Percentiles rank a stretch among this genome's conserved stretches.
These are phyloP conservation scores for Diploscapter pachys DNA, from an alignment of 1,140 invertebrate species.

Conservation along the genomic window DNA sequence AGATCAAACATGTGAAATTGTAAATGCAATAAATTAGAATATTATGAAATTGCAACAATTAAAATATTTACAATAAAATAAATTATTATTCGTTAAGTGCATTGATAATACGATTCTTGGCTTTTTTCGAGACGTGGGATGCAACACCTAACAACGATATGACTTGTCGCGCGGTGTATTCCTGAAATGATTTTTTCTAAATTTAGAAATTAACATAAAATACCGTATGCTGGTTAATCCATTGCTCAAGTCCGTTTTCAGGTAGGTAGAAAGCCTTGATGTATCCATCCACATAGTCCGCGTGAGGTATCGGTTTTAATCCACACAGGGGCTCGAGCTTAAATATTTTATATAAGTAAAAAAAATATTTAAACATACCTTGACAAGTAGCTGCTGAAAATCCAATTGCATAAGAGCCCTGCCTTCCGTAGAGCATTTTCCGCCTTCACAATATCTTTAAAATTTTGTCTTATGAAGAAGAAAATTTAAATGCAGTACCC, in stretches of 20 bases:
- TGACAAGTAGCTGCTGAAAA: conserved; percentile 84
- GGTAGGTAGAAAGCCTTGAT: conserved; percentile 94
- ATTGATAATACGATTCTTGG: conserved; percentile 56
- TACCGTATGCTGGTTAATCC: conserved; percentile 78
- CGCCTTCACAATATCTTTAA: conserved; percentile 59
- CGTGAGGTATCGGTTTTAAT: conserved; percentile 76
- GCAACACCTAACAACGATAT: conserved; percentile 77
- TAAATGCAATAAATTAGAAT: too few species aligned
- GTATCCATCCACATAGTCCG: conserved; percentile 85
- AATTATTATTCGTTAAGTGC: conserved; percentile 38
- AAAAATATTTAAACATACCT: too few species aligned
- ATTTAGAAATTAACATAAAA: conserved; percentile 31
- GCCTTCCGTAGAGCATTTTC: conserved; percentile 92
- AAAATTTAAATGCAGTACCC: conserved; percentile 66
- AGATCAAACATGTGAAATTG: too few species aligned
- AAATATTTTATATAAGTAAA: too few species aligned
- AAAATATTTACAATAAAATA: neutral
- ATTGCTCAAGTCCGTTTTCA: conserved; percentile 79
- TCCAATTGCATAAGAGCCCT: conserved; percentile 94
- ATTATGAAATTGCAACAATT: too few species aligned
- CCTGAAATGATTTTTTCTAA: conserved; percentile 61
- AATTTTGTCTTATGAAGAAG: conserved; percentile 3
- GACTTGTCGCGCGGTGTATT: conserved; percentile 84
- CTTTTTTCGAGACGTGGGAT: conserved; percentile 81
- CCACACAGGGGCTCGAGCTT: conserved; percentile 22